Evolutionary conservation across 2,888 invertebrate species (phyloP).

Genomic region (Tromatobia lineatoria): DNA sequence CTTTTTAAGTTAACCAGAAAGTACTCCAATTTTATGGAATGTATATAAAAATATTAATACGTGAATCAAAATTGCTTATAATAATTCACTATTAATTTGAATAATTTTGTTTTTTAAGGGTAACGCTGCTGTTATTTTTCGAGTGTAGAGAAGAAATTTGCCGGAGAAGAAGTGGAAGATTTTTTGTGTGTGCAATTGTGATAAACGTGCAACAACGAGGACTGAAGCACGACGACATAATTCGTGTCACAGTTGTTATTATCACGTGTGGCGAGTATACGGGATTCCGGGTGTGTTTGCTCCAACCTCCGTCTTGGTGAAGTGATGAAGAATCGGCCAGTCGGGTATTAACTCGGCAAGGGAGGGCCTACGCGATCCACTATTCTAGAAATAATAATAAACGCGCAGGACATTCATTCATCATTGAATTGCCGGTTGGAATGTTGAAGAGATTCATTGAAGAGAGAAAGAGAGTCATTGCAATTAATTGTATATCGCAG

Average conservation of each 20-base stretch:
- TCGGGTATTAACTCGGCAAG: slow-evolving; percentile 98
- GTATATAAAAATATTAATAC: too few relatives aligned
- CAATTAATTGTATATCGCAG: slow-evolving; percentile 68
- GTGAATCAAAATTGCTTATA: too few relatives aligned
- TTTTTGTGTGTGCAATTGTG: slow-evolving; percentile 14
- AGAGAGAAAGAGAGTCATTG: slow-evolving; percentile 50
- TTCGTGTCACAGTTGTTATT: slow-evolving; percentile 39
- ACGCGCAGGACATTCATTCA: slow-evolving; percentile 62
- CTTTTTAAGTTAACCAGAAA: too few relatives aligned
- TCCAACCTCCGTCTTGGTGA: slow-evolving; percentile 95
- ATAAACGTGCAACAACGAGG: slow-evolving; percentile 67
- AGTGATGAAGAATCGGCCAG: slow-evolving; percentile 96
- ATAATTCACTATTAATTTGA: too few relatives aligned
- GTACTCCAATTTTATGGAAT: too few relatives aligned
- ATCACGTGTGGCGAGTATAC: slow-evolving; percentile 47
- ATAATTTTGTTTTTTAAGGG: neutral
- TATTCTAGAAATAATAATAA: slow-evolving; percentile 83
- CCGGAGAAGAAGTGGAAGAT: neutral
- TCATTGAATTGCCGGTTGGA: slow-evolving; percentile 3
- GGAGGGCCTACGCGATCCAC: slow-evolving; percentile 92
- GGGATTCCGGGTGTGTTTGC: slow-evolving; percentile 42
- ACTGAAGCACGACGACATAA: slow-evolving; percentile 58
- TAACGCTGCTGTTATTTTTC: neutral
- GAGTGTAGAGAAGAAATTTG: slow-evolving; percentile 18
- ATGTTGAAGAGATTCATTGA: too few relatives aligned